phyloP scores from a whole-genome alignment of 2,888 invertebrate species.

The Pardosa pseudoannulata region DNA sequence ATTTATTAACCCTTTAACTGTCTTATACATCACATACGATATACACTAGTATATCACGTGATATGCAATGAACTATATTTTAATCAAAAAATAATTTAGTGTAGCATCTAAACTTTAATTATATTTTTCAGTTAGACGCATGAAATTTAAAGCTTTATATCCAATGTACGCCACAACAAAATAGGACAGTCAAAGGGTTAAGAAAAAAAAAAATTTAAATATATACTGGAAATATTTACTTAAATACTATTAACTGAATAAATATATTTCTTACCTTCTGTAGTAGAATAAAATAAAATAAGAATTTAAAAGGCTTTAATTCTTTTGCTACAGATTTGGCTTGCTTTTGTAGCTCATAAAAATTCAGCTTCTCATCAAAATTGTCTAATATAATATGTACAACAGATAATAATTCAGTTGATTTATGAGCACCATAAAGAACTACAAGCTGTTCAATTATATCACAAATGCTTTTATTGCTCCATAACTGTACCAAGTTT shows the following conservation, averaged over 20 bases:
- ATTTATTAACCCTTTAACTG: no score
- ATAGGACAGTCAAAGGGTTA: no score
- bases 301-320: constrained; percentile 27
- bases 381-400: constrained; percentile 28
- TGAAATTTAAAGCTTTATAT: no score
- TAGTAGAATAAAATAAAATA: constrained; percentile 34
- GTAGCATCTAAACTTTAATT: no score
- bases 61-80: no score
- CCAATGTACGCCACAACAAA: no score
- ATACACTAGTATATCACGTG: no score
- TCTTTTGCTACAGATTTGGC: constrained; percentile 21
- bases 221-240: no score
- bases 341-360: constrained; percentile 45
- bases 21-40: neutral
- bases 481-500: constrained; percentile 37
- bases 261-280: constrained; percentile 35
- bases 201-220: no score
- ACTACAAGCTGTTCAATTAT: constrained; percentile 29
- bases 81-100: no score
- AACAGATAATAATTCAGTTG: constrained; percentile 24
- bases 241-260: no score
- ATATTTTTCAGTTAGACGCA: no score
- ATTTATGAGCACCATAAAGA: constrained; percentile 21
- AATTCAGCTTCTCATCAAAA: constrained; percentile 38
- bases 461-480: constrained; percentile 21